phyloP scores from a whole-genome alignment of 2,797 vertebrate species.

The Sebastes minor region DNA sequence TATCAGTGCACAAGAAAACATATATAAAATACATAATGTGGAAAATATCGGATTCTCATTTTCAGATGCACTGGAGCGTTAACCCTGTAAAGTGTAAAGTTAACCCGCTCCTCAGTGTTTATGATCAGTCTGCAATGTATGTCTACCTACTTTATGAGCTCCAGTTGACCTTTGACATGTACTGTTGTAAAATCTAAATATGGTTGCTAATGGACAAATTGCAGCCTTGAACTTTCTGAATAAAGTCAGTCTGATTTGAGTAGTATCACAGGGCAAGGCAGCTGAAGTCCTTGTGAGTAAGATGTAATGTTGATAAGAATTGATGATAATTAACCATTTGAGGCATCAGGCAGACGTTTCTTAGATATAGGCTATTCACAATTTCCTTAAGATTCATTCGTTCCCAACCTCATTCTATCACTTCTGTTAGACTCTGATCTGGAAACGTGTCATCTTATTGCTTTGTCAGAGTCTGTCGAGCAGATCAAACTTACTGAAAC shows the following conservation, averaged over 20 bases:
- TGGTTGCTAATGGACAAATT: background rate
- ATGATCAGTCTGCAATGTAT: background rate
- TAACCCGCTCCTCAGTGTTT: background rate
- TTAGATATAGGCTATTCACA: background rate
- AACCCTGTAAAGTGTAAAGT: background rate
- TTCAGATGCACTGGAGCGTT: background rate
- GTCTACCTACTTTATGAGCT: background rate
- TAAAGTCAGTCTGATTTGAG: background rate
- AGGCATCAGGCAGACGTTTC: background rate
- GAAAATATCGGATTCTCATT: background rate
- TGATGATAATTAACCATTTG: background rate
- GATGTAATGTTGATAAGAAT: background rate
- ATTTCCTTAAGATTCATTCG: background rate
- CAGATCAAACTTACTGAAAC: background rate
- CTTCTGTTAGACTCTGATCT: background rate
- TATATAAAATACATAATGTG: background rate
- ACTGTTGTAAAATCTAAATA: background rate
- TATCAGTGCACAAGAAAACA: background rate
- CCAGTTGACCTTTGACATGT: background rate
- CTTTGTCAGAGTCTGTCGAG: background rate
- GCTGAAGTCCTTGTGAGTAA: background rate
- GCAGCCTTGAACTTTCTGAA: background rate
- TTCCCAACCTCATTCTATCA: background rate
- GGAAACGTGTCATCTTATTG: conserved; percentile 1
- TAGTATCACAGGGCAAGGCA: background rate